Conservation (phyloP, 2,888 invertebrate species). For the Drosophila barbarae region DNA sequence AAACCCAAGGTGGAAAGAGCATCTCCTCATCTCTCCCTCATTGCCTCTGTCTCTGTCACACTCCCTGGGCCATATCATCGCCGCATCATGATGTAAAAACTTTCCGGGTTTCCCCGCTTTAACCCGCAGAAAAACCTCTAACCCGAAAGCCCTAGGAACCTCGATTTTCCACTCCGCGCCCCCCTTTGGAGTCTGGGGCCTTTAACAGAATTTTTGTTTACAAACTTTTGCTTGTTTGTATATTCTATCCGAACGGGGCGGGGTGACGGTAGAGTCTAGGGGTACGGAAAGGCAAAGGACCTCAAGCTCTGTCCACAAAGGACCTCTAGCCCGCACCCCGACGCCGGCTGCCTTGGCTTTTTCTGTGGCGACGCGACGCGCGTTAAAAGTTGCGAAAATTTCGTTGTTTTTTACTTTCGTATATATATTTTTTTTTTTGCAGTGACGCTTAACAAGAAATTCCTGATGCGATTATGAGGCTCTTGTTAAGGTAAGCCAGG, state of each 20-base stretch:
- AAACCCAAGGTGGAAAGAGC: constrained; percentile 48
- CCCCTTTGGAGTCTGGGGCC: constrained; percentile 32
- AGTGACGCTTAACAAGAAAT: constrained; percentile 62
- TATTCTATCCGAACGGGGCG: constrained; percentile 46
- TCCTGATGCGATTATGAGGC: constrained; percentile 72
- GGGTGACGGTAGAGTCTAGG: background rate
- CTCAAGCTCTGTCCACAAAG: constrained; percentile 62
- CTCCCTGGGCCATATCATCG: constrained; percentile 56
- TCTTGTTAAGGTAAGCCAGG: constrained; percentile 61
- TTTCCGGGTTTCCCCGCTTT: constrained; percentile 50
- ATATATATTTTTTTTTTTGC: constrained; percentile 29
- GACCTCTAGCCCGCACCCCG: constrained; percentile 28
- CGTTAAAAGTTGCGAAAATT: constrained; percentile 64
- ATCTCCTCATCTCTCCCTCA: background rate
- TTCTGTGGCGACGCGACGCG: constrained; percentile 45
- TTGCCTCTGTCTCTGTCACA: constrained; percentile 3
- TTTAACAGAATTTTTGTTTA: constrained; percentile 74
- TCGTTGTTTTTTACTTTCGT: constrained; percentile 27
- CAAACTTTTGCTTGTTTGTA: constrained; percentile 74
- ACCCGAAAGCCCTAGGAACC: constrained; percentile 22
- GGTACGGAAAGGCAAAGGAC: constrained; percentile 8
- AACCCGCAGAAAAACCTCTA: constrained; percentile 39
- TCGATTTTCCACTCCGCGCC: constrained; percentile 30
- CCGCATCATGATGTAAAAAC: constrained; percentile 76
- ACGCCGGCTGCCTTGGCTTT: constrained; percentile 10